phyloP scores from a whole-genome alignment of 2,888 invertebrate genomes.

The Hypomecis atomaria region DNA sequence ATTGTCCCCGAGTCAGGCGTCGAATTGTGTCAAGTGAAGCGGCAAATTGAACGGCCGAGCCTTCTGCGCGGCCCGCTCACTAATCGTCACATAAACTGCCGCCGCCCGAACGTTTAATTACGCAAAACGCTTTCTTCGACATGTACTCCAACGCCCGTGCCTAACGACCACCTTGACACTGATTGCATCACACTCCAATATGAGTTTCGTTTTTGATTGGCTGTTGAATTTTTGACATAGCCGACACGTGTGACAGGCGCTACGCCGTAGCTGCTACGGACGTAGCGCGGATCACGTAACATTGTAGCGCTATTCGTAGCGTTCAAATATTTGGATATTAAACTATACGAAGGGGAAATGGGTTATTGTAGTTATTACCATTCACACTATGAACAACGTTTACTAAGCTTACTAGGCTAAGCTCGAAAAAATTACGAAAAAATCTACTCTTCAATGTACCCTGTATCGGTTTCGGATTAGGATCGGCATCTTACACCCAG shows the following conservation, averaged over 20 bases:
- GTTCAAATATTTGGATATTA: too few relatives aligned
- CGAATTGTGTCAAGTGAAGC: constrained; percentile 85
- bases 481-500: too few relatives aligned
- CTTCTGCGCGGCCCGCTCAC: constrained; percentile 79
- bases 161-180: constrained; percentile 37
- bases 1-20: constrained; percentile 85
- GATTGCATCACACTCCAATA: constrained; percentile 18
- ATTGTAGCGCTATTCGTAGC: background rate
- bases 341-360: too few relatives aligned
- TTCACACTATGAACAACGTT: too few relatives aligned
- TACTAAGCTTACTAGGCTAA: too few relatives aligned
- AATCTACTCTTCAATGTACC: too few relatives aligned
- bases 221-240: background rate
- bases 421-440: too few relatives aligned
- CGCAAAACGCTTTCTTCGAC: constrained; percentile 71
- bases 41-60: constrained; percentile 85
- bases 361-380: too few relatives aligned
- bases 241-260: background rate
- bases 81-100: constrained; percentile 83
- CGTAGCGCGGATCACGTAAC: background rate
- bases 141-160: constrained; percentile 45
- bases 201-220: background rate
- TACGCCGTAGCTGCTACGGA: constrained; percentile 11
- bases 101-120: constrained; percentile 78
- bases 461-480: too few relatives aligned